Conservation (phyloP, 2,888 invertebrate species). For the Euspilapteryx auroguttella region DNA sequence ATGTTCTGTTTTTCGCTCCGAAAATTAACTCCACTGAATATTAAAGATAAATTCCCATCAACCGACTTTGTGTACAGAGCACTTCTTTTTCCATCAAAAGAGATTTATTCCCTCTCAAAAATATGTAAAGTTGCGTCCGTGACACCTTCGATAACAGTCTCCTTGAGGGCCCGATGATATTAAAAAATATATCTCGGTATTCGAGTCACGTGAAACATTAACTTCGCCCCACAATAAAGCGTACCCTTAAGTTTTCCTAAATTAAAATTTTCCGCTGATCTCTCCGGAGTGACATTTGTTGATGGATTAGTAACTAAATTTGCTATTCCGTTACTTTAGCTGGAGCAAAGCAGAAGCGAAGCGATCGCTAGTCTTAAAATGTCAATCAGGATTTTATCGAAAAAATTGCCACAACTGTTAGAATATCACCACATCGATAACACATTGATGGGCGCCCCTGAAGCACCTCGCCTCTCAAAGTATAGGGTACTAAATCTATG, state of each 20-base stretch:
- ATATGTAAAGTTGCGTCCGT: slow-evolving; percentile 44
- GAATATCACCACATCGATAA: too few relatives aligned
- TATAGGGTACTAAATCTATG: too few relatives aligned
- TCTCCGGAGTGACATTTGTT: slow-evolving; percentile 33
- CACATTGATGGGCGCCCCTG: too few relatives aligned
- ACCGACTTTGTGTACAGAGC: slow-evolving; percentile 37
- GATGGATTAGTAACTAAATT: slow-evolving; percentile 43
- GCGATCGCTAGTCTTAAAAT: too few relatives aligned
- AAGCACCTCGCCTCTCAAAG: too few relatives aligned
- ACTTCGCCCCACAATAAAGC: slow-evolving; percentile 48
- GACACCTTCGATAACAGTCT: slow-evolving; percentile 24
- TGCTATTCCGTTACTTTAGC: slow-evolving; percentile 16
- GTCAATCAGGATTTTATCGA: too few relatives aligned
- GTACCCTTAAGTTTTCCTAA: slow-evolving; percentile 48
- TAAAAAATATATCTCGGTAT: slow-evolving; percentile 53
- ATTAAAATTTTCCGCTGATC: slow-evolving; percentile 59
- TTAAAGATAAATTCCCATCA: slow-evolving; percentile 46
- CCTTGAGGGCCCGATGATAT: slow-evolving; percentile 35
- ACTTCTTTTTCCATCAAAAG: slow-evolving; percentile 51
- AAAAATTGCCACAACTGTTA: too few relatives aligned
- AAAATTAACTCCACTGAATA: slow-evolving; percentile 32
- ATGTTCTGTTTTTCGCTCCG: slow-evolving; percentile 6
- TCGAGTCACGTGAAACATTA: slow-evolving; percentile 59
- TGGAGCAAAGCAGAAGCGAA: slow-evolving; percentile 7
- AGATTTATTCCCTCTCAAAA: slow-evolving; percentile 47